Percentiles rank a stretch among this genome's conserved stretches.
Conservation (phyloP, 2,113 vertebrate genomes). For the Urocolius indicus region DNA sequence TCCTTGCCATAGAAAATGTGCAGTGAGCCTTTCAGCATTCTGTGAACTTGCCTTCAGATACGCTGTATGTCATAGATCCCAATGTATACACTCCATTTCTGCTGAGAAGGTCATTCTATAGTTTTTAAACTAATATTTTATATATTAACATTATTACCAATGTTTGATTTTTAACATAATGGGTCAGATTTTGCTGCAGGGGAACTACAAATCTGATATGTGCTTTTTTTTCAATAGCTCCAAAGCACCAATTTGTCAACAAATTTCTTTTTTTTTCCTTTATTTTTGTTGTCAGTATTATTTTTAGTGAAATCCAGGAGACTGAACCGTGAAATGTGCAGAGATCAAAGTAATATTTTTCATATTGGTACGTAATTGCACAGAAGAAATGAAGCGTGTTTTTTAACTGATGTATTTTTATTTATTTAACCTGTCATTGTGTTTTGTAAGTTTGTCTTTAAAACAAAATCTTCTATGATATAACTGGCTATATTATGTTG, state of each 20-base stretch:
- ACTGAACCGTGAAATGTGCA: conserved; percentile 44
- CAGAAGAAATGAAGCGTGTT: conserved; percentile 72
- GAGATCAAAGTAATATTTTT: conserved; percentile 72
- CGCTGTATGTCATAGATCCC: conserved; percentile 53
- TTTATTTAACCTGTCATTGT: conserved; percentile 83
- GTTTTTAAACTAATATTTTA: conserved; percentile 83
- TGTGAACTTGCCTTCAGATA: conserved; percentile 73
- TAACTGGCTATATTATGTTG: conserved; percentile 73
- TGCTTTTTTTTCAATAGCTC: conserved; percentile 64
- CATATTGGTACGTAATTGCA: conserved; percentile 75
- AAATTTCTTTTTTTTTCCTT: conserved; percentile 56
- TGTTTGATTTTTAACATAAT: conserved; percentile 60
- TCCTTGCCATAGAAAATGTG: conserved; percentile 87
- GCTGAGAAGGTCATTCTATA: conserved; percentile 75
- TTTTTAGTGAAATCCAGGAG: conserved; percentile 72
- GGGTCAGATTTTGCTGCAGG: conserved; percentile 70
- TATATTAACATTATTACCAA: conserved; percentile 78
- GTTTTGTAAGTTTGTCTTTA: conserved; percentile 70
- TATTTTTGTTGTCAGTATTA: conserved; percentile 82
- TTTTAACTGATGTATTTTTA: conserved; percentile 78
- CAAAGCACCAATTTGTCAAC: conserved; percentile 71
- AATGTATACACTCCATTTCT: conserved; percentile 66
- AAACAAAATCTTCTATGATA: conserved; percentile 56
- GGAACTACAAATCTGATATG: conserved; percentile 60
- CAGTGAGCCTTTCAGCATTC: conserved; percentile 85